Conservation (phyloP, 2,888 invertebrate genomes). For the Dynastes hyllus region DNA sequence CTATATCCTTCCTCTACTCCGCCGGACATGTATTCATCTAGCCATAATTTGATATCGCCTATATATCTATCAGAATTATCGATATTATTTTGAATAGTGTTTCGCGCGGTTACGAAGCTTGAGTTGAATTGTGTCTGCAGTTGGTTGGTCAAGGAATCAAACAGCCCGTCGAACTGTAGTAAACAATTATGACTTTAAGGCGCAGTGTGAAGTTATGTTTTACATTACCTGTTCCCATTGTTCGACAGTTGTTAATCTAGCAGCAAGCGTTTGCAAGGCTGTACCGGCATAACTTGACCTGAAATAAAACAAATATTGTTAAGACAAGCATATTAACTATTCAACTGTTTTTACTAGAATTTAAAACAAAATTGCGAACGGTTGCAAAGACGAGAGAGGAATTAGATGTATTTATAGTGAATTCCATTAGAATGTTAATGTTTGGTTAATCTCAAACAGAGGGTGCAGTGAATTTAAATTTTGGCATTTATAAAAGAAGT, state of each 20-base stretch:
- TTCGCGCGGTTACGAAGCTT: not conserved
- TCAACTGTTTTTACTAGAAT: no score
- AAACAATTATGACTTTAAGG: conserved; percentile 6
- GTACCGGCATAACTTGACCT: not conserved
- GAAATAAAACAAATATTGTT: not conserved
- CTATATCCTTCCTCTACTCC: conserved; percentile 16
- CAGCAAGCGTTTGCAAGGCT: not conserved
- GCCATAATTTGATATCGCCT: conserved; percentile 39
- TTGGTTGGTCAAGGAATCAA: not conserved
- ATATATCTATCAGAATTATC: conserved; percentile 61
- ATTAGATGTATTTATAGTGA: no score
- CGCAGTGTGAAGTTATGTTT: not conserved
- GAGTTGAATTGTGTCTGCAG: not conserved
- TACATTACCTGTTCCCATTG: not conserved
- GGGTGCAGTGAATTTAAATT: no score
- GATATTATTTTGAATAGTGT: not conserved
- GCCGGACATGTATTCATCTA: not conserved
- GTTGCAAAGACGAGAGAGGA: no score
- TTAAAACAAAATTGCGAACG: no score
- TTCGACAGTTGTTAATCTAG: not conserved
- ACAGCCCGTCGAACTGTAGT: not conserved
- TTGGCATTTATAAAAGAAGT: no score
- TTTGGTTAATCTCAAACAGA: no score
- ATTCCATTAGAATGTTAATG: no score
- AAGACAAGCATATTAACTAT: not conserved